Base-by-base conservation (phyloP, 2,888 invertebrate species). In the Sphecodes monilicornis region DNA sequence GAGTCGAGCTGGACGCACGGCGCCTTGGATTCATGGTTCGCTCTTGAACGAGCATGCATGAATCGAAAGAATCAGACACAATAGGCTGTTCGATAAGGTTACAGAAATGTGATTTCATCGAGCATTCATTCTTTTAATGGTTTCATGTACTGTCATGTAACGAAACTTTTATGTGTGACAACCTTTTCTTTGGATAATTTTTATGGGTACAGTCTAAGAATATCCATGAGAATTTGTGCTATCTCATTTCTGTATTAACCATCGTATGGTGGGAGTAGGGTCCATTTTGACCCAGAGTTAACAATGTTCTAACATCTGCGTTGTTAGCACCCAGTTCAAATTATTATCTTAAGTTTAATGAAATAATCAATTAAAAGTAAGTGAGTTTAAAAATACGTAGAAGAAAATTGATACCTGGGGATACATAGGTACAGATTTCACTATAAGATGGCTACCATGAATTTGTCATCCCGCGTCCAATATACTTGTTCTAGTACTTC, bases 1-100 rank as follows among this genome's bases (percentile, higher is more conserved):
- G 82, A 73, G 26, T 3, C 74, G 46, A 60, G 26, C 75, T 60
- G 50, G 54, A 64, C 83, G 57, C 43, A 60, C 60, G 60, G 41
- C 41, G 29, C 54, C 50, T 36, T 29, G 78, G 41, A 77, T 54
- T 66, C 18, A 29, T 22, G 26, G 18, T 36, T 36, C 39, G 16
- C 54, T 43, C 43, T 18, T 8, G 11, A 54, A 57, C 43, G 69
- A 46, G n/a, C 57, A 54, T 11, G 22, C 32, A 22, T 22, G 32
- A 32, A 10, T 18, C 32, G 32, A 66, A 18, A 32, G 32, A 32
- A 36, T 32, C 66, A 3, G 36, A 10, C 10, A 66, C 66, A 66
- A 66, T 36, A 3, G 66, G 1, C 32, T 66, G 36, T 2, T 66
- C 36, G 66, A 66, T 18, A 8, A 66, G 22, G 22, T 66, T 66